These are phyloP conservation scores for Ectropis crepuscularia DNA, from an alignment of 2,888 invertebrate genomes.

Conservation along the genomic window DNA sequence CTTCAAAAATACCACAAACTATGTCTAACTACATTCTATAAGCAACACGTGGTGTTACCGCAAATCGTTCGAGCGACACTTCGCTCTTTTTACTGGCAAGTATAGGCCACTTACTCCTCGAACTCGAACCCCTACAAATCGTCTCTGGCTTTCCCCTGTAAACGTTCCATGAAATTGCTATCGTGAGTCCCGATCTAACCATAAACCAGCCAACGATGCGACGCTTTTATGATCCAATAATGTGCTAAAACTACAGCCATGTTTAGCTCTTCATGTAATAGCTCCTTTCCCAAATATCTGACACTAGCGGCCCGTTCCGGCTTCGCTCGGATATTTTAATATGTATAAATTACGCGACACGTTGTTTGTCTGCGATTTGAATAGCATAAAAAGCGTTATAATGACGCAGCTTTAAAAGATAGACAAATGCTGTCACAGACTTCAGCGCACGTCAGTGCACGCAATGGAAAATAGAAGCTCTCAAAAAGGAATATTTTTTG, in stretches of 20 bases:
- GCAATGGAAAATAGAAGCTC: too few species aligned
- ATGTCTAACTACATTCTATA: too few species aligned
- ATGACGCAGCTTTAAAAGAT: too few species aligned
- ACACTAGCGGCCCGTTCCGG: background rate
- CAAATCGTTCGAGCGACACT: conserved; percentile 54
- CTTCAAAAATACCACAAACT: too few species aligned
- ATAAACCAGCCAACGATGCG: conserved; percentile 70
- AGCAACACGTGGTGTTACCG: conserved; percentile 42
- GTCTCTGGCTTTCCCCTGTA: conserved; percentile 66
- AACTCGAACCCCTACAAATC: conserved; percentile 69
- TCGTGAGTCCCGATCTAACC: conserved; percentile 76
- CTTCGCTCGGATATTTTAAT: too few species aligned
- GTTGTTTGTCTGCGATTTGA: too few species aligned
- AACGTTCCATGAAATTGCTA: conserved; percentile 78
- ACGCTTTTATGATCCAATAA: conserved; percentile 76
- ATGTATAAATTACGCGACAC: too few species aligned
- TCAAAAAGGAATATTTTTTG: too few species aligned
- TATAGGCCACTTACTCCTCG: conserved; percentile 63
- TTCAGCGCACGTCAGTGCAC: too few species aligned
- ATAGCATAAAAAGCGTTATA: too few species aligned
- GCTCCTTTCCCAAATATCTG: conserved; percentile 35
- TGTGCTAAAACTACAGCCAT: conserved; percentile 55
- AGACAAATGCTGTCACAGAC: too few species aligned
- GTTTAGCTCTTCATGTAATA: conserved; percentile 24
- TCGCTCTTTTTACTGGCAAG: conserved; percentile 55